Conservation (phyloP, 2,888 invertebrate species). For the Lamellibrachia satsuma region DNA sequence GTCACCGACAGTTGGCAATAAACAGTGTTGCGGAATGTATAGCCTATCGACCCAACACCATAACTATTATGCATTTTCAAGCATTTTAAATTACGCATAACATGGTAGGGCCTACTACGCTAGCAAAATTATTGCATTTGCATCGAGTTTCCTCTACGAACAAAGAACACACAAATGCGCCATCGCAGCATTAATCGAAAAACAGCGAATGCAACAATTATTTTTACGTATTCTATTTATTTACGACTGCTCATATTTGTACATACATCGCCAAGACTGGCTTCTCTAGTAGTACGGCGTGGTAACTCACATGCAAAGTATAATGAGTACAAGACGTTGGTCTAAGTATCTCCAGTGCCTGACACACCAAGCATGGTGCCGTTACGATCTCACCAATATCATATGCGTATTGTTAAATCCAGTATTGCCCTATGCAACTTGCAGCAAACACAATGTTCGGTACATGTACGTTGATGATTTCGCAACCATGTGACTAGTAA, state of each 20-base stretch:
- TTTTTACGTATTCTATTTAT: background rate
- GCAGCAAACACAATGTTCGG: background rate
- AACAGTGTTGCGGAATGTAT: no score
- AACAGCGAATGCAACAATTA: background rate
- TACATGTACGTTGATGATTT: background rate
- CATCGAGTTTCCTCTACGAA: background rate
- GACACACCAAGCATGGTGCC: background rate
- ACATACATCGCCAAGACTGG: background rate
- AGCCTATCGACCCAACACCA: no score
- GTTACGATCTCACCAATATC: background rate
- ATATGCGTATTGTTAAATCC: background rate
- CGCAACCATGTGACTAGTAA: conserved; percentile 3
- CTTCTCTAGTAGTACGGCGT: background rate
- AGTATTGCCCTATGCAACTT: background rate
- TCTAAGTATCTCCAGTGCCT: background rate
- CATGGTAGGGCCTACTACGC: no score
- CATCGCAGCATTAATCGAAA: background rate
- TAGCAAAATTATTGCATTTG: no score
- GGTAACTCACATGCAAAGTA: background rate
- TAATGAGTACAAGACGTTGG: background rate
- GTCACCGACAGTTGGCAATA: no score
- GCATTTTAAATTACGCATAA: no score
- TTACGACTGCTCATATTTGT: background rate
- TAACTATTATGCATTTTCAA: no score
- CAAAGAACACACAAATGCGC: background rate